phyloP scores from a whole-genome alignment of 2,888 invertebrate species.

The Flabesymbios commensalis region DNA sequence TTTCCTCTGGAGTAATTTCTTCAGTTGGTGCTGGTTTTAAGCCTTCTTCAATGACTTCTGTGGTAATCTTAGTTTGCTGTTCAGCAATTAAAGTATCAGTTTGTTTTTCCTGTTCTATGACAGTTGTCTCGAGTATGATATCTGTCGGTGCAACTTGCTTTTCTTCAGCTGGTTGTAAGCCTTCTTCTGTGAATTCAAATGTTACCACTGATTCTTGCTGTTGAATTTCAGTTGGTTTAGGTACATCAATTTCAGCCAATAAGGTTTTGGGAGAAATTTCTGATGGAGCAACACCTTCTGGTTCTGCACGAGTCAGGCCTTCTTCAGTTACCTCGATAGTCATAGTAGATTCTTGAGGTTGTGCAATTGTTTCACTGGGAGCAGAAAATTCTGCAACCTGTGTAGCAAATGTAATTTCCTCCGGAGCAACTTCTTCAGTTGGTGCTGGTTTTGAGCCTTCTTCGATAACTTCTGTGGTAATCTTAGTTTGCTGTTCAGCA shows the following conservation, averaged over 20 bases:
- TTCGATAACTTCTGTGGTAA: conserved; percentile 2
- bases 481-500: conserved; percentile 5
- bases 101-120: conserved; percentile 8
- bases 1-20: too few species aligned
- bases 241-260: conserved; percentile 14
- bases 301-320: too few species aligned
- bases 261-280: conserved; percentile 16
- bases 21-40: too few species aligned
- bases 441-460: conserved; percentile 7
- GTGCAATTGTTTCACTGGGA: too few species aligned
- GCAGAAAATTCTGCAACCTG: too few species aligned
- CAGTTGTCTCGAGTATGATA: neutral
- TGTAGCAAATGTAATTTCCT: conserved; percentile 15
- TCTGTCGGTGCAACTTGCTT: conserved; percentile 1
- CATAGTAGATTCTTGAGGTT: too few species aligned
- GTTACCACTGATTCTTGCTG: neutral
- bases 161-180: neutral
- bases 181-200: conserved; percentile 3
- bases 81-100: neutral
- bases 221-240: conserved; percentile 1
- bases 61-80: too few species aligned
- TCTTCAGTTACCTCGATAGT: too few species aligned
- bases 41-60: too few species aligned
- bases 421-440: conserved; percentile 10
- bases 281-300: conserved; percentile 3